Conservation (phyloP, 2,888 invertebrate species). For the Deilephila porcellus region DNA sequence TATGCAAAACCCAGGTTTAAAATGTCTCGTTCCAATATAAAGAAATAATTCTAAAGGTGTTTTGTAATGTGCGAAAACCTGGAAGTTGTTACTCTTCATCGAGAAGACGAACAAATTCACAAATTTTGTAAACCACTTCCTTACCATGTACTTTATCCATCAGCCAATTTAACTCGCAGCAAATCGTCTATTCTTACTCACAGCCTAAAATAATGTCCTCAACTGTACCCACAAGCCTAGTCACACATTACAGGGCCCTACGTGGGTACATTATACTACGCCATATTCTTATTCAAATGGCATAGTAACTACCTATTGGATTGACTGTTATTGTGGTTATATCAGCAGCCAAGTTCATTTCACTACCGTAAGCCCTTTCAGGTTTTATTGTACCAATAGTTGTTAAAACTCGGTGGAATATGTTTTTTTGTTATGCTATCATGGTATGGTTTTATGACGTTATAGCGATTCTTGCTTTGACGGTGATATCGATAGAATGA, state of each 20-base stretch:
- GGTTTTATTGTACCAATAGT: slow-evolving; percentile 33
- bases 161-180: no score
- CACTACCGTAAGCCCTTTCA: slow-evolving; percentile 1
- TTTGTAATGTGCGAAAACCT: no score
- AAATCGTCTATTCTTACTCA: no score
- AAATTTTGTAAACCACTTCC: no score
- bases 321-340: slow-evolving; percentile 41
- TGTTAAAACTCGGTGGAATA: slow-evolving; percentile 11
- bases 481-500: neutral
- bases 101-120: no score
- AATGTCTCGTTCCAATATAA: no score
- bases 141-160: no score
- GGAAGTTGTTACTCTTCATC: no score
- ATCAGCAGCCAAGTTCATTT: slow-evolving; percentile 23
- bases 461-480: neutral
- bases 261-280: slow-evolving; percentile 48
- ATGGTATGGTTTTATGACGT: slow-evolving; percentile 15
- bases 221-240: slow-evolving; percentile 30
- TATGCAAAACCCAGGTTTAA: no score
- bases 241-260: slow-evolving; percentile 40
- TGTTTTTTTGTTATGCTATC: neutral
- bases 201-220: slow-evolving; percentile 1
- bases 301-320: slow-evolving; percentile 48
- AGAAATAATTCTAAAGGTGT: no score
- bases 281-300: slow-evolving; percentile 50